Percentiles rank a stretch among this genome's conserved stretches.
Conservation (phyloP, 1,140 invertebrate species). For the Wiebesia pumilae region DNA sequence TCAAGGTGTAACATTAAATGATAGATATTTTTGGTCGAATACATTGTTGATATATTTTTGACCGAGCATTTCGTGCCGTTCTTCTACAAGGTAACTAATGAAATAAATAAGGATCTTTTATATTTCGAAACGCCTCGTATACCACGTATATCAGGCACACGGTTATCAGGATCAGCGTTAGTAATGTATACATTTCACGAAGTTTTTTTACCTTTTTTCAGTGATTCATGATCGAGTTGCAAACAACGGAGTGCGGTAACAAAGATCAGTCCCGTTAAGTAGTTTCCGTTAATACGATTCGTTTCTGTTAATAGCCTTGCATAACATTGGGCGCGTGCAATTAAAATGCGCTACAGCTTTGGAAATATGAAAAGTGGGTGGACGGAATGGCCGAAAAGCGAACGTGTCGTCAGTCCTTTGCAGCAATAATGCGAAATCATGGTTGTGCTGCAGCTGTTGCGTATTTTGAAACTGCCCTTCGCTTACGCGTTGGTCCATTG, state of each 20-base stretch:
- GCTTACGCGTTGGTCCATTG: constrained; percentile 27
- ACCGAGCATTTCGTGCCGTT: neutral
- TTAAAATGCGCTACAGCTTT: neutral
- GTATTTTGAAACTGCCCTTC: neutral
- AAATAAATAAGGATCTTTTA: neutral
- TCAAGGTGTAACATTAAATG: neutral
- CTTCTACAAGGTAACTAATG: neutral
- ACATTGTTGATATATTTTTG: too few relatives aligned
- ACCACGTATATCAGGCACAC: neutral
- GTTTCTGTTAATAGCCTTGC: neutral
- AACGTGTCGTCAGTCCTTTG: neutral
- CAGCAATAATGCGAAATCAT: neutral
- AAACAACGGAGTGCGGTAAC: neutral
- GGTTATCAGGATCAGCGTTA: neutral
- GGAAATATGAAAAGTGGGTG: neutral
- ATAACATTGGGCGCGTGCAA: neutral
- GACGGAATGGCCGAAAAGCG: neutral
- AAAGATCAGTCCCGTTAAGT: neutral
- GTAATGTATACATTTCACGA: neutral
- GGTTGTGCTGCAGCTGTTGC: neutral
- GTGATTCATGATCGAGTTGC: neutral
- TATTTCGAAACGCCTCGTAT: too few relatives aligned
- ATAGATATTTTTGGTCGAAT: too few relatives aligned
- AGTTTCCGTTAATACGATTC: neutral
- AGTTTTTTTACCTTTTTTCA: neutral